Base-by-base conservation (phyloP, 2,113 vertebrate genomes). In the Centropus unirufus region DNA sequence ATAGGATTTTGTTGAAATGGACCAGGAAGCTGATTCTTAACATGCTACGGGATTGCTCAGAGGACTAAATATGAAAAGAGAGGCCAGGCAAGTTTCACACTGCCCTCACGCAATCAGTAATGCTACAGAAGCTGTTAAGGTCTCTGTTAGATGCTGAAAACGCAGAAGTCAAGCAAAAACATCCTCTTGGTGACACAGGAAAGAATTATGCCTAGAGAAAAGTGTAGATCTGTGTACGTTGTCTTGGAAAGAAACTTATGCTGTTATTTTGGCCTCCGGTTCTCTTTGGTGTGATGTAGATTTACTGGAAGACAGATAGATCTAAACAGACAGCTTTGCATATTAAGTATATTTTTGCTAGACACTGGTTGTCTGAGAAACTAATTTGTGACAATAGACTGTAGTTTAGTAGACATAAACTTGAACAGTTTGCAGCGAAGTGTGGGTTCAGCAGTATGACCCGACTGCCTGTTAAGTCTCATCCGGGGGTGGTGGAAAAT, bases 291-390 rank as follows among this genome's bases (percentile, higher is more conserved):
- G 91, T 85, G 81, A 87, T 76, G 92, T 90, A 40, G 64, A 62
- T 95, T 92, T 76, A 76, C 81, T 66, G 89, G 69, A 87, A 96
- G 82, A 87, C 36, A 84, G 77, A 77, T 72, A 95, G 93, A 95
- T 87, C 77, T 89, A 76, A 97, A 75, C 91, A 93, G 95, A 82
- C 93, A 97, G 81, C 84, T 93, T 93, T 96, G 95, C 91, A 76
- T 93, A 85, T 97, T 91, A 93, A 96, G 84, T 95, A 76, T 81
- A 39, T 89, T 95, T 89, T 87, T 95, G 52, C 94, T 76, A 89
- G 83, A 46, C 1, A 0, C 58, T 29, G 83, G 80, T 76, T 95
- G 87, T 92, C 93, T 95, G 84, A 96, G 89, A 91, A 92, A 93
- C 83, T 95, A 83, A 95, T 93, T 92, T 92, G 89, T 92, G 87